phyloP scores from a whole-genome alignment of 1,140 invertebrate species.

The Holotrichia oblita region DNA sequence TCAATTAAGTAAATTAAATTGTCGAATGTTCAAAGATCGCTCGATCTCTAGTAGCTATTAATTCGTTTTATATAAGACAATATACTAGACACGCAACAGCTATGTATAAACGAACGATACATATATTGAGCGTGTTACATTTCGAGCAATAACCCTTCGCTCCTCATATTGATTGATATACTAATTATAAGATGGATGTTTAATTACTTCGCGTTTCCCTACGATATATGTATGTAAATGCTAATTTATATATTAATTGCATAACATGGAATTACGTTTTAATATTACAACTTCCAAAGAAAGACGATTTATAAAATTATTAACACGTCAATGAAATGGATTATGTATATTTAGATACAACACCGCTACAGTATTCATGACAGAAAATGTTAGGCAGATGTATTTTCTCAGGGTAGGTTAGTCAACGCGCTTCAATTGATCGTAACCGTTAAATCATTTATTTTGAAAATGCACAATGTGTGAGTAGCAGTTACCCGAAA shows the following conservation, averaged over 20 bases:
- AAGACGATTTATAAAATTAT: too few species aligned
- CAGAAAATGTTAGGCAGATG: not conserved
- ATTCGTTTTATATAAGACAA: not conserved
- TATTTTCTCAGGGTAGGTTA: not conserved
- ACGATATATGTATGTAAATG: too few species aligned
- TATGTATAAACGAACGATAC: not conserved
- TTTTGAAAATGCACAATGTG: not conserved
- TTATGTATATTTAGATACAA: not conserved
- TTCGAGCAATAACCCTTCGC: not conserved
- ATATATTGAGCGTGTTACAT: conserved; percentile 9
- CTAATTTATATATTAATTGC: too few species aligned
- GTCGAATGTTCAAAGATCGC: not conserved
- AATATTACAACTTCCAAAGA: too few species aligned
- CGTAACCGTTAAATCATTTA: not conserved
- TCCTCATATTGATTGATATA: not conserved
- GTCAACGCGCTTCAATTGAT: not conserved
- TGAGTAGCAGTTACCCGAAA: not conserved
- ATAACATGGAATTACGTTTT: too few species aligned
- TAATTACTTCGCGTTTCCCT: too few species aligned
- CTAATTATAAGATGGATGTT: not conserved
- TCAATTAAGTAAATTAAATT: conserved; percentile 21
- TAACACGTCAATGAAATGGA: too few species aligned
- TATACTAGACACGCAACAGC: not conserved
- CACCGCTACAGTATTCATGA: not conserved
- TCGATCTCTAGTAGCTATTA: not conserved